Conservation (phyloP, 1,140 invertebrate genomes). For the Anastrepha ludens region DNA sequence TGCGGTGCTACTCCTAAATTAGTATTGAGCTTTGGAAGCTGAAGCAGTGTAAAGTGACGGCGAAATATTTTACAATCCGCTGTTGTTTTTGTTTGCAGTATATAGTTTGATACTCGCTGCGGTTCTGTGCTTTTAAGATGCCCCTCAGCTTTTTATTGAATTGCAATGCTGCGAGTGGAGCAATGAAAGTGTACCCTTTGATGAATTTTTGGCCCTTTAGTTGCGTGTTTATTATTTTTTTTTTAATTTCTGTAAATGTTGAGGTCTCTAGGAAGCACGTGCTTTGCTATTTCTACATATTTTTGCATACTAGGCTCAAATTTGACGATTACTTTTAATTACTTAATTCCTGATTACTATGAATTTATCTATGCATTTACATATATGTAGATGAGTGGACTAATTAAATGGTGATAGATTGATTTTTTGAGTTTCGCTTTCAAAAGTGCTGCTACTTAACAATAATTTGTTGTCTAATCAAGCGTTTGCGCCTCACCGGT, state of each 20-base stretch:
- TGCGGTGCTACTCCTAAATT: not conserved
- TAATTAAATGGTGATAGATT: not conserved
- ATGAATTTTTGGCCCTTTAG: not conserved
- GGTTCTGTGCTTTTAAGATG: conserved; percentile 16
- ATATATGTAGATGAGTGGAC: not conserved
- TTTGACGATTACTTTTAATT: not conserved
- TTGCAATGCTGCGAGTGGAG: not conserved
- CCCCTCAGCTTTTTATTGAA: not conserved
- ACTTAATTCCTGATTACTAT: not conserved
- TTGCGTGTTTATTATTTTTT: not conserved
- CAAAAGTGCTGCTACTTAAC: conserved; percentile 1
- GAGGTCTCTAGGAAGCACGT: conserved; percentile 43
- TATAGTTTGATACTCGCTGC: not conserved
- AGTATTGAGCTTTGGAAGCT: not conserved
- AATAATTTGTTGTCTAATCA: not conserved
- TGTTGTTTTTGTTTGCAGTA: not conserved
- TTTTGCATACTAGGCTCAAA: not conserved
- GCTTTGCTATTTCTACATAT: conserved; percentile 20
- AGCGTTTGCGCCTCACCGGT: conserved; percentile 15
- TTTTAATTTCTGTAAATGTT: not conserved
- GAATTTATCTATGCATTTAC: not conserved
- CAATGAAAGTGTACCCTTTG: not conserved
- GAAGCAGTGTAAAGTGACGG: conserved; percentile 4
- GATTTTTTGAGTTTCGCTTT: not conserved
- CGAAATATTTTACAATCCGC: not conserved